A percentile compares a stretch with the other conserved stretches of the same genome.
These are phyloP conservation scores for Petaurus breviceps DNA, from an alignment of 2,113 vertebrate genomes.

Conservation along the genomic window DNA sequence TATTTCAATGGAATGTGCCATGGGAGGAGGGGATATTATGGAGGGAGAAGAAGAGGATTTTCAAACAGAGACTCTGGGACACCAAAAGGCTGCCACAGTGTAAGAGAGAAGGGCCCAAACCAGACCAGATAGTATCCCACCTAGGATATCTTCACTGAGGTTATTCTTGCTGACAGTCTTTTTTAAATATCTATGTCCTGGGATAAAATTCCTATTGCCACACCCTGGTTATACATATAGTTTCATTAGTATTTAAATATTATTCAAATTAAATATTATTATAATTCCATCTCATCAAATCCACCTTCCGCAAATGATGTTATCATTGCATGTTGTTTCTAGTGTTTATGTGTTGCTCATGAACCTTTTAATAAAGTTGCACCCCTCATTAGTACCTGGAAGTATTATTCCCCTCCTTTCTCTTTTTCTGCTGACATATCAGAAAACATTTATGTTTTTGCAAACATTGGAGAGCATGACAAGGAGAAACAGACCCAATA, in stretches of 20 bases:
- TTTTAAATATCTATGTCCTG: background rate
- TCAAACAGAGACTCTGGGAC: background rate
- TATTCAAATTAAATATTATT: background rate
- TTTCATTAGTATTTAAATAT: background rate
- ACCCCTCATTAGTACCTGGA: constrained; percentile 69
- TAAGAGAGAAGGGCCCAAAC: background rate
- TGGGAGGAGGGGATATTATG: background rate
- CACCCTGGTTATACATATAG: background rate
- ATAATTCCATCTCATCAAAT: background rate
- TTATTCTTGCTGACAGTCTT: background rate
- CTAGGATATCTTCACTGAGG: background rate
- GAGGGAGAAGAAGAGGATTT: background rate
- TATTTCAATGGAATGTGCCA: background rate
- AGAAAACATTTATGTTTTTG: background rate
- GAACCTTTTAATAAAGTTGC: constrained; percentile 81
- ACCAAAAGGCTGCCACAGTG: background rate
- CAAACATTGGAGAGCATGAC: background rate
- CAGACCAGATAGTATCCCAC: background rate
- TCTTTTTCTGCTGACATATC: background rate
- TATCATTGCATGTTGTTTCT: constrained; percentile 71
- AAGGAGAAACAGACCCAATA: background rate
- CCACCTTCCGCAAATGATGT: constrained; percentile 30
- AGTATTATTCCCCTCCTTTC: constrained; percentile 36
- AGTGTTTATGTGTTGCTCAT: constrained; percentile 71
- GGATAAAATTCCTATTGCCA: background rate